Conservation (phyloP, 1,140 invertebrate genomes). For the Eubasilissa regina region DNA sequence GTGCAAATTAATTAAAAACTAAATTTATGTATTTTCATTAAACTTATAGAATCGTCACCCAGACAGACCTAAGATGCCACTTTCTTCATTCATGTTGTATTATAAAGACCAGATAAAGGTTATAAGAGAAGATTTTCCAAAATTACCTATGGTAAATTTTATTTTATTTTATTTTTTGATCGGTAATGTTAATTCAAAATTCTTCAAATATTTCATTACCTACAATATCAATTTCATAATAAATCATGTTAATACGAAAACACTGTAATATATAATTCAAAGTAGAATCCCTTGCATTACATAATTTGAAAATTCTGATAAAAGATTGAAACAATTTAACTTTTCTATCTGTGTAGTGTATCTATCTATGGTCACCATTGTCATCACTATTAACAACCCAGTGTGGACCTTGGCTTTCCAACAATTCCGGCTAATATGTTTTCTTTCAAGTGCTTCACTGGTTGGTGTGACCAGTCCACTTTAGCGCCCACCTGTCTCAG, state of each 20-base stretch:
- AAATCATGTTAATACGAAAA: neutral
- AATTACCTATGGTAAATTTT: slow-evolving; percentile 6
- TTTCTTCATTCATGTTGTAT: slow-evolving; percentile 68
- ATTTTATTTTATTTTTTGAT: too few relatives aligned
- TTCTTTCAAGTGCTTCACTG: too few relatives aligned
- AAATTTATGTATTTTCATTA: slow-evolving; percentile 15
- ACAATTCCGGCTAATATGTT: neutral
- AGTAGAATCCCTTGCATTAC: neutral
- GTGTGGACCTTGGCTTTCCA: too few relatives aligned
- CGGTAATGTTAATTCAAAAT: too few relatives aligned
- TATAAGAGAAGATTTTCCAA: slow-evolving; percentile 12
- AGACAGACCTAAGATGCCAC: slow-evolving; percentile 70
- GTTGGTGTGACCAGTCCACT: too few relatives aligned
- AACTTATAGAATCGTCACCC: slow-evolving; percentile 67
- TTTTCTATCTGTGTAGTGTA: neutral
- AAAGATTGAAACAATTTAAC: neutral
- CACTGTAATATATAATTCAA: neutral
- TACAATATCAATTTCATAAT: too few relatives aligned
- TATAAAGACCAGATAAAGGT: neutral
- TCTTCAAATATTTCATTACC: too few relatives aligned
- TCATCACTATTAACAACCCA: neutral
- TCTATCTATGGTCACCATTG: too few relatives aligned
- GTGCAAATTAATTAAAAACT: slow-evolving; percentile 12
- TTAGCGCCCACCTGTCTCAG: too few relatives aligned
- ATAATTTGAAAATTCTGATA: neutral